phyloP scores from a whole-genome alignment of 2,888 invertebrate genomes.

The Drosophila fungiperda region DNA sequence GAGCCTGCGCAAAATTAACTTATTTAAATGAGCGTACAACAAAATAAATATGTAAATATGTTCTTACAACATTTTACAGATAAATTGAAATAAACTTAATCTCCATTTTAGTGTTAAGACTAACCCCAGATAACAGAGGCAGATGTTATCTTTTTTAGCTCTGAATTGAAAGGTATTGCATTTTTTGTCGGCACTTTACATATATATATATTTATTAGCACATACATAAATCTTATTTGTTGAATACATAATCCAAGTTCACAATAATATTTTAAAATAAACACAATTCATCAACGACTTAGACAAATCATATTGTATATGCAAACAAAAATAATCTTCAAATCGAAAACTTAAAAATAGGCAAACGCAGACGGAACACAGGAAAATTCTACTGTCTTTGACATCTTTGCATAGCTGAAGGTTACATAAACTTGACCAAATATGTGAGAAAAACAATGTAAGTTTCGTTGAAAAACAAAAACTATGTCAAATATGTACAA shows the following conservation, averaged over 20 bases:
- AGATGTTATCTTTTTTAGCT: neutral
- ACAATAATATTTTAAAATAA: neutral
- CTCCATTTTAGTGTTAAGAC: neutral
- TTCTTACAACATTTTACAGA: neutral
- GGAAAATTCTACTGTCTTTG: neutral
- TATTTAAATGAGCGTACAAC: neutral
- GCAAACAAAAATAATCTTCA: neutral
- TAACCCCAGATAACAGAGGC: neutral
- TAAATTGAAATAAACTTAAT: neutral
- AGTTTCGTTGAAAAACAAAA: neutral
- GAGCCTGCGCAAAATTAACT: slow-evolving; percentile 4
- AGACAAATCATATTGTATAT: neutral
- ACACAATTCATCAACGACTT: neutral
- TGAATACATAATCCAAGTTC: neutral
- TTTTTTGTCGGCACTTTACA: neutral
- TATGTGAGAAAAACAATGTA: neutral
- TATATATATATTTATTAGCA: neutral
- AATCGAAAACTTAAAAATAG: neutral
- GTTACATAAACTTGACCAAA: neutral
- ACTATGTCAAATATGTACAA: neutral
- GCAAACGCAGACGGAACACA: neutral
- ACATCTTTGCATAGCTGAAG: neutral
- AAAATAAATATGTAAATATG: too few species aligned
- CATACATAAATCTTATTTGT: neutral
- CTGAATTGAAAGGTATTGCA: neutral